Conservation (phyloP, 2,888 invertebrate genomes). For the Creontiades dilutus region DNA sequence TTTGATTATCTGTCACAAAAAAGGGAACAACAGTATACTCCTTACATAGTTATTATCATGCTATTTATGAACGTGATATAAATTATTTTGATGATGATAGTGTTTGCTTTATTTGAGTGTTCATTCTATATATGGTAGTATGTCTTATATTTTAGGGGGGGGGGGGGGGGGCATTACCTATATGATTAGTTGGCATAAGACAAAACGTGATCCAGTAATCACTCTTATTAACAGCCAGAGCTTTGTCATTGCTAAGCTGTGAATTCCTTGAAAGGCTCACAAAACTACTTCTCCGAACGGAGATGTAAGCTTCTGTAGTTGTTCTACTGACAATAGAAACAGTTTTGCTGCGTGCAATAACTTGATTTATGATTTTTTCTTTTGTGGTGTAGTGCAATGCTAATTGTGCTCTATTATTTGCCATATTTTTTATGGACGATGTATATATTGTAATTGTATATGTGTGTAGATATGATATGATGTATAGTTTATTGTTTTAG, state of each 20-base stretch:
- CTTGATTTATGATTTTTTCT: neutral
- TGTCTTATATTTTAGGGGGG: slow-evolving; percentile 52
- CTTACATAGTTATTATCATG: slow-evolving; percentile 46
- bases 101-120: slow-evolving; percentile 37
- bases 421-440: slow-evolving; percentile 63
- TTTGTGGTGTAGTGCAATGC: slow-evolving; percentile 25
- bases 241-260: slow-evolving; percentile 50
- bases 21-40: slow-evolving; percentile 66
- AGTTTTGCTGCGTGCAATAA: slow-evolving; percentile 55
- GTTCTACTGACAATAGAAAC: slow-evolving; percentile 57
- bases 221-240: slow-evolving; percentile 54
- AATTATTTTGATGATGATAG: neutral
- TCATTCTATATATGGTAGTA: slow-evolving; percentile 40
- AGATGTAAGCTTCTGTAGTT: slow-evolving; percentile 38
- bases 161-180: slow-evolving; percentile 15
- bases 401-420: slow-evolving; percentile 53
- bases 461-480: slow-evolving; percentile 69
- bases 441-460: slow-evolving; percentile 69
- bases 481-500: slow-evolving; percentile 51
- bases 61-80: slow-evolving; percentile 43
- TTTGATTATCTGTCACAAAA: slow-evolving; percentile 40
- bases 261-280: slow-evolving; percentile 57
- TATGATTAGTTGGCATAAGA: slow-evolving; percentile 30
- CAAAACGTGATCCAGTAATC: slow-evolving; percentile 18
- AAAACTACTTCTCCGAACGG: slow-evolving; percentile 21